phyloP scores from a whole-genome alignment of 2,113 vertebrate species.

The Falcunculus frontatus region DNA sequence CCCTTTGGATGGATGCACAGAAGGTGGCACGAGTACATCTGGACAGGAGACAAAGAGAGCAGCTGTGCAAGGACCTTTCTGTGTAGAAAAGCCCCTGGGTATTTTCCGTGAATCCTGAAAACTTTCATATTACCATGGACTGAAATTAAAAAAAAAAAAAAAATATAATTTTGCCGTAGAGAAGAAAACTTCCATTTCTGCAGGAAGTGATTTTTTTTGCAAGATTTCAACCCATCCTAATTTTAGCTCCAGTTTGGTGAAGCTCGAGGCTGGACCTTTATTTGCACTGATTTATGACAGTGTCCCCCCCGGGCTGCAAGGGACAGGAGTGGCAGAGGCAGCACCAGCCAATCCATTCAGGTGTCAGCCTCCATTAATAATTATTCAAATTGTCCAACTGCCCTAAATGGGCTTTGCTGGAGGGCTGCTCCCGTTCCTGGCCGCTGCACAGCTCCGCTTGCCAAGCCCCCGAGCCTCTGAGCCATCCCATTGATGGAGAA shows the following conservation, averaged over 20 bases:
- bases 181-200: neutral
- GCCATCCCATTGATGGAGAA: neutral
- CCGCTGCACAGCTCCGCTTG: neutral
- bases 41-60: neutral
- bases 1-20: neutral
- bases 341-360: neutral
- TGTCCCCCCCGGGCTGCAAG: fast-evolving
- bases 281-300: neutral
- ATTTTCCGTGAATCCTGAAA: neutral
- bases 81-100: neutral
- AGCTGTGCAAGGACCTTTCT: neutral
- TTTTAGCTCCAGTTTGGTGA: neutral
- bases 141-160: neutral
- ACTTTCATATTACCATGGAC: neutral
- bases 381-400: neutral
- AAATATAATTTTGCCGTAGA: neutral
- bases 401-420: neutral
- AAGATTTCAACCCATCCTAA: neutral
- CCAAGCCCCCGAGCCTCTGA: neutral
- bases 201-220: neutral
- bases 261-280: neutral
- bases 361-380: neutral
- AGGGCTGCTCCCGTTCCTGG: neutral
- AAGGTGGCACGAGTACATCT: neutral
- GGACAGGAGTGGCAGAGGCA: neutral